A percentile compares a stretch with the other conserved stretches of the same genome.
Evolutionary conservation across 2,113 vertebrate genomes (phyloP).

Genomic region (Meles meles): DNA sequence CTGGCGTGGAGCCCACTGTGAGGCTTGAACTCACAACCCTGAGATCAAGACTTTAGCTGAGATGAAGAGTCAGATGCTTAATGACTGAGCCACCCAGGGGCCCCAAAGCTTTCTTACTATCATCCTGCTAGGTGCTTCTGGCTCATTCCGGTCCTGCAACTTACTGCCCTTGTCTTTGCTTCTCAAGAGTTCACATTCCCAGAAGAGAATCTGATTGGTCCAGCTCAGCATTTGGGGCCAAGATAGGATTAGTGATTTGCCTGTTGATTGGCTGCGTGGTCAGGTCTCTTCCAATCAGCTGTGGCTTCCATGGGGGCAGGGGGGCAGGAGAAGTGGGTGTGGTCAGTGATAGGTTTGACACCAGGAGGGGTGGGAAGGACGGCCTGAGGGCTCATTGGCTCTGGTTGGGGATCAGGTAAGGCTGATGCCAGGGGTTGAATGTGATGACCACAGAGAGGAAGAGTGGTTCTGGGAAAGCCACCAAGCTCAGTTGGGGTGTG

Average conservation of each 20-base stretch:
- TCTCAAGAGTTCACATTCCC: neutral
- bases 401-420: neutral
- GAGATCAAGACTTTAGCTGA: neutral
- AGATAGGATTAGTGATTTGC: neutral
- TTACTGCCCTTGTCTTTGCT: neutral
- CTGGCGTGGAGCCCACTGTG: neutral
- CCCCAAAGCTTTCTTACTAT: neutral
- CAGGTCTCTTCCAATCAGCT: neutral
- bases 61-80: neutral
- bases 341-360: neutral
- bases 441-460: neutral
- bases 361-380: neutral
- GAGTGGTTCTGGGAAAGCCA: neutral
- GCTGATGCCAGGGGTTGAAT: neutral
- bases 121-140: neutral
- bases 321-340: neutral
- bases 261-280: neutral
- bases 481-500: neutral
- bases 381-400: neutral
- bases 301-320: neutral
- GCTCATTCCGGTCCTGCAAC: neutral
- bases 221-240: neutral
- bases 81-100: neutral
- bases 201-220: slow-evolving; percentile 24
- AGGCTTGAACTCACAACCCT: neutral